A percentile compares a stretch with the other conserved stretches of the same genome.
Evolutionary conservation across 2,888 invertebrate genomes (phyloP).

Genomic region (Drosophila sordidapex): DNA sequence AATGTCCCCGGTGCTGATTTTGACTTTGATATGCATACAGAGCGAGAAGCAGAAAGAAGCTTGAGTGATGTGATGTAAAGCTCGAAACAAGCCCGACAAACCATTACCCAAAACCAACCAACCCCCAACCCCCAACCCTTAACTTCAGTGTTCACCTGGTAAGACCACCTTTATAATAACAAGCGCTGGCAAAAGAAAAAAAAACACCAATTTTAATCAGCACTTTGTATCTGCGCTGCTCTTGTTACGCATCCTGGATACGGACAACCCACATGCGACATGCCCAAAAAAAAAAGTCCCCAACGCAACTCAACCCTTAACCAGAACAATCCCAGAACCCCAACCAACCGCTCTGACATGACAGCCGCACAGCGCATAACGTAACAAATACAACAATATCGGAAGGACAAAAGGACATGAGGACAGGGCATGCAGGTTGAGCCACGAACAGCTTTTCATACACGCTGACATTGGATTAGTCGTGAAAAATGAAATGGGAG

Average conservation of each 20-base stretch:
- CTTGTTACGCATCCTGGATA: constrained; percentile 57
- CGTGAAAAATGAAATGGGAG: constrained; percentile 60
- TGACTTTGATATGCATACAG: constrained; percentile 75
- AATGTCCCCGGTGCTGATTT: constrained; percentile 65
- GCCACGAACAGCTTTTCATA: constrained; percentile 55
- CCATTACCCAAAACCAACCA: constrained; percentile 25
- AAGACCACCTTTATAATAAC: constrained; percentile 64
- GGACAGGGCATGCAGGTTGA: constrained; percentile 20
- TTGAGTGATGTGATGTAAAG: constrained; percentile 63
- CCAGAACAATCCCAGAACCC: constrained; percentile 10
- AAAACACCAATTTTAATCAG: constrained; percentile 71
- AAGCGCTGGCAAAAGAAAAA: constrained; percentile 31
- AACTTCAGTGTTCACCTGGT: constrained; percentile 15
- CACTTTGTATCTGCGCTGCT: constrained; percentile 72
- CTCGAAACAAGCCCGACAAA: constrained; percentile 10
- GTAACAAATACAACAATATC: constrained; percentile 48
- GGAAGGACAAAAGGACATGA: not conserved
- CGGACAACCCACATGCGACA: constrained; percentile 13
- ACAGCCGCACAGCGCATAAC: constrained; percentile 56
- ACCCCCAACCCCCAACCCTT: not conserved
- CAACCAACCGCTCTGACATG: constrained; percentile 20
- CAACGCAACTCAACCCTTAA: not conserved
- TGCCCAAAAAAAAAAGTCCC: constrained; percentile 9
- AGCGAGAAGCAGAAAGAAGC: constrained; percentile 14
- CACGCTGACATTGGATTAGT: constrained; percentile 74